Base-by-base conservation (phyloP, 2,113 vertebrate genomes). In the Perognathus longimembris region DNA sequence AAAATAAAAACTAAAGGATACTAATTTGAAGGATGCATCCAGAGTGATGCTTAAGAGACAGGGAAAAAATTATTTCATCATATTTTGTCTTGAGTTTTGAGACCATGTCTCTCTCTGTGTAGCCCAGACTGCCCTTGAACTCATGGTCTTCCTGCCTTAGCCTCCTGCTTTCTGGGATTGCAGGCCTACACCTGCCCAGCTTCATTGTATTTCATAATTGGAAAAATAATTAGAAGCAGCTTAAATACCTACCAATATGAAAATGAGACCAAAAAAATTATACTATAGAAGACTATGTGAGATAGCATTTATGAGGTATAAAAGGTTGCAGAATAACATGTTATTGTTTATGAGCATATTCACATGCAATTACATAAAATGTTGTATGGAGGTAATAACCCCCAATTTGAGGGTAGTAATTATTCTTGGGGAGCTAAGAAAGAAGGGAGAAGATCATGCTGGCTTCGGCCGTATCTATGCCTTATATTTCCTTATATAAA, bases 401-500 rank as follows among this genome's bases (percentile, higher is more conserved):
- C 7, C n/a, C 34, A 84, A 26, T 66, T 32, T 83, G 61, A 90
- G 45, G 7, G 0, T 71, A 22, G 70, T 74, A 24, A 20, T 83
- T 89, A 61, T 30, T 75, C 28, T n/a, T 87, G n/a, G 17, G 50
- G 34, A 57, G 28, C 32, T 30, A 63, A 81, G 66, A 69, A 67
- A 80, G n/a, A 88, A 61, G 12, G n/a, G 21, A 87, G 14, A 32
- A 4, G 14, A 1, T 50, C 69, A 85, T 50, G 28, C 1, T 71
- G 59, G 10, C 70, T 88, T 91, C 84, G 69, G 0, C 28, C 77
- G 1, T 45, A 26, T 82, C 38, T 38, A 3, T 83, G 50, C 77
- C 24, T 61, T 78, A 28, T 50, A 26, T 85, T 79, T 91, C 18
- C 82, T 76, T 95, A 57, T 57, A 57, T n/a, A 4, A n/a, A 76